These are phyloP conservation scores for Epinephelus coioides DNA, from an alignment of 2,797 vertebrate genomes.

Conservation along the genomic window DNA sequence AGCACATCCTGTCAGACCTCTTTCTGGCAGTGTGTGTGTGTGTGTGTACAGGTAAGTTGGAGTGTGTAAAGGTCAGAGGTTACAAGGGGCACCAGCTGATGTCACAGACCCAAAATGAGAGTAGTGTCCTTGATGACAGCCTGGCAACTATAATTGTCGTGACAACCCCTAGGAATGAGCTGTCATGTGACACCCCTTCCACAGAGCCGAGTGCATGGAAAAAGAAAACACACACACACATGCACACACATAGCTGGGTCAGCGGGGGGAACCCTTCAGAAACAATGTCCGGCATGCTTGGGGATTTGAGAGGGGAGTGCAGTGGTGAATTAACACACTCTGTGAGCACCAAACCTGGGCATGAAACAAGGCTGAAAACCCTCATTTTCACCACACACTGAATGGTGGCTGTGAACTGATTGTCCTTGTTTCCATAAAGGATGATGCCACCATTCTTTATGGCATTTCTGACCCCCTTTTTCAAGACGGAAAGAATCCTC, in stretches of 20 bases:
- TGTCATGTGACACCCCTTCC: slow-evolving; percentile 70
- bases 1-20: background rate
- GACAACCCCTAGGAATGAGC: slow-evolving; percentile 77
- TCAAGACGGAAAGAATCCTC: background rate
- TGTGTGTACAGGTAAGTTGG: background rate
- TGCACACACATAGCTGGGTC: slow-evolving; percentile 54
- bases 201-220: slow-evolving; percentile 66
- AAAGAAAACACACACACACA: slow-evolving; percentile 51
- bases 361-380: slow-evolving; percentile 17
- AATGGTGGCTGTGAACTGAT: background rate
- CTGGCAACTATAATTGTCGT: slow-evolving; percentile 76
- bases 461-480: background rate
- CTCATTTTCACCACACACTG: slow-evolving; percentile 5
- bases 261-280: slow-evolving; percentile 78
- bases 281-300: slow-evolving; percentile 66
- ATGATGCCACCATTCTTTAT: background rate
- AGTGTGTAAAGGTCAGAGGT: slow-evolving; percentile 65
- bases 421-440: background rate
- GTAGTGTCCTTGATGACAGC: slow-evolving; percentile 72
- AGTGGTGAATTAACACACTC: slow-evolving; percentile 20
- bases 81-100: slow-evolving; percentile 61
- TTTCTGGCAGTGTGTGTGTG: background rate
- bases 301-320: slow-evolving; percentile 43
- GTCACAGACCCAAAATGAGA: slow-evolving; percentile 65
- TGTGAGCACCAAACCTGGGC: slow-evolving; percentile 48